phyloP scores from a whole-genome alignment of 2,888 invertebrate species.

The Shargacucullia verbasci region DNA sequence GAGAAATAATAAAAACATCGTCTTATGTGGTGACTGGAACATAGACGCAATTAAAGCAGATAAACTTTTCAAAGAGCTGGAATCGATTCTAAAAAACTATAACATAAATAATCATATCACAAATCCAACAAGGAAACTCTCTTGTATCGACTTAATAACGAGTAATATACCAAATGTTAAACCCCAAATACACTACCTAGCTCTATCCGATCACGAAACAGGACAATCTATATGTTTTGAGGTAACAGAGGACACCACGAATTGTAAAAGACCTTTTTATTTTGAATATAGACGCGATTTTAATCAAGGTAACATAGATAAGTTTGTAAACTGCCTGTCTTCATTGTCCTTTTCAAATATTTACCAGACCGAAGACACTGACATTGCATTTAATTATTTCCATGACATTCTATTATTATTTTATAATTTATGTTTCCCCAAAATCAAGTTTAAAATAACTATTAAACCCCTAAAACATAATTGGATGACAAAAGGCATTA shows the following conservation, averaged over 20 bases:
- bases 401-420: background rate
- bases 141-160: background rate
- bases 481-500: too few relatives aligned
- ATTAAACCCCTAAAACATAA: background rate
- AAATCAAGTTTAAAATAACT: background rate
- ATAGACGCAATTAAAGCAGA: conserved; percentile 1
- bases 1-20: background rate
- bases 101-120: conserved; percentile 2
- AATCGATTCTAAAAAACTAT: conserved; percentile 1
- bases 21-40: too few relatives aligned
- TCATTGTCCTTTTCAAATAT: background rate
- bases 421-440: conserved; percentile 1
- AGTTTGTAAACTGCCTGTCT: background rate
- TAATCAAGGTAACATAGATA: background rate
- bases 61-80: conserved; percentile 2
- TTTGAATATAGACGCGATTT: conserved; percentile 1
- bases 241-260: background rate
- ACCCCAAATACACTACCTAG: background rate
- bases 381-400: background rate
- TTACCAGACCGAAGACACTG: background rate
- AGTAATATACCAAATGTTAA: conserved; percentile 1
- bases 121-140: background rate
- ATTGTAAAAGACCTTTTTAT: background rate
- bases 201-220: conserved; percentile 4
- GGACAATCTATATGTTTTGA: conserved; percentile 2